Percentiles rank a stretch among this genome's conserved stretches.
These are phyloP conservation scores for Pogonomyrmex barbatus DNA, from an alignment of 1,140 invertebrate species.

Conservation along the genomic window DNA sequence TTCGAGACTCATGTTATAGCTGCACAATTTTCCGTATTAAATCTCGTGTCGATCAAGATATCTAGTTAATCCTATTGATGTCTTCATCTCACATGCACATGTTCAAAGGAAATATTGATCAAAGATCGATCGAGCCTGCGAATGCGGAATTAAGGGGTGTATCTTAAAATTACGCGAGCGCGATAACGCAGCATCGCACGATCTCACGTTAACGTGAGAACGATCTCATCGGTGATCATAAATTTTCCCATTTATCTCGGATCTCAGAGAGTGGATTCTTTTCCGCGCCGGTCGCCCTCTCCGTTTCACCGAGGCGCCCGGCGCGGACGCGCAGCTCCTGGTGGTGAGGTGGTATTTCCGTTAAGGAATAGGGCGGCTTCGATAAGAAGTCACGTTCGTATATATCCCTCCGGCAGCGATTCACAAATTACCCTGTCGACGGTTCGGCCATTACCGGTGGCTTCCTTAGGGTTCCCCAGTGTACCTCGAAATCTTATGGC, in stretches of 20 bases:
- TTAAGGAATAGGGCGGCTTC: conserved; percentile 32
- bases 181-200: conserved; percentile 13
- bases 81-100: background rate
- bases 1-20: background rate
- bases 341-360: conserved; percentile 19
- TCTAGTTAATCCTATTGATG: background rate
- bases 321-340: background rate
- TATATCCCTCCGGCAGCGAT: conserved; percentile 57
- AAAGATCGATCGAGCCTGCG: conserved; percentile 13
- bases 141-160: conserved; percentile 6
- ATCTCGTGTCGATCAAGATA: background rate
- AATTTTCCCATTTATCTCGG: conserved; percentile 56
- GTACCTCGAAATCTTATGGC: conserved; percentile 44
- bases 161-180: conserved; percentile 1
- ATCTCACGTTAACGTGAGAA: conserved; percentile 19
- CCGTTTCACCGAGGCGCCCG: background rate
- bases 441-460: conserved; percentile 56
- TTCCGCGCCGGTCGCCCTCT: background rate
- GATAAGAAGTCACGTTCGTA: conserved; percentile 60
- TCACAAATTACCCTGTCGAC: conserved; percentile 60
- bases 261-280: conserved; percentile 49
- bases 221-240: conserved; percentile 49
- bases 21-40: background rate
- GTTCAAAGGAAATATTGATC: background rate
- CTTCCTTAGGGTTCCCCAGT: conserved; percentile 46